phyloP scores from a whole-genome alignment of 1,140 invertebrate species.

The Lasioglossum baleicum region DNA sequence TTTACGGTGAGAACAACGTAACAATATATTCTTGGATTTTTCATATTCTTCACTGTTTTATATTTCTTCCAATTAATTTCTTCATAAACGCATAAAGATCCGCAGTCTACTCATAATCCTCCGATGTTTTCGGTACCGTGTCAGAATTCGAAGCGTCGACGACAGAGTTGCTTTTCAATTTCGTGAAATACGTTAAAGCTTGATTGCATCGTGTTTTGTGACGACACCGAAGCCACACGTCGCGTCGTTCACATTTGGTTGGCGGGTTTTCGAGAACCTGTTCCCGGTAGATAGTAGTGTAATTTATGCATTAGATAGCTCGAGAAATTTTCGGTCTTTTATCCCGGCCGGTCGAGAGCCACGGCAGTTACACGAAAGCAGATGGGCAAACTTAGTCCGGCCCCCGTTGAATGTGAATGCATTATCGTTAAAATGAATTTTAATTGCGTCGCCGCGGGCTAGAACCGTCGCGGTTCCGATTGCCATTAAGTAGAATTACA shows the following conservation, averaged over 20 bases:
- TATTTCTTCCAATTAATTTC: too few relatives aligned
- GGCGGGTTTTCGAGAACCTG: slow-evolving; percentile 2
- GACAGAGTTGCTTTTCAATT: background rate
- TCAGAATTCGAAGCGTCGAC: too few relatives aligned
- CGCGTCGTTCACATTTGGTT: slow-evolving; percentile 5
- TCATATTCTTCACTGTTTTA: too few relatives aligned
- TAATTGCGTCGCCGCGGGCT: background rate
- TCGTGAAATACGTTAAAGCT: background rate
- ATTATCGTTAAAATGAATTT: slow-evolving; percentile 18
- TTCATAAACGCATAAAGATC: too few relatives aligned
- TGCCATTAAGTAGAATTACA: background rate
- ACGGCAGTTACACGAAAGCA: background rate
- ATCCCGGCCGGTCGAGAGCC: background rate
- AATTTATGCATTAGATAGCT: slow-evolving; percentile 41
- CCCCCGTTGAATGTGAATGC: background rate
- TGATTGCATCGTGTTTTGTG: background rate
- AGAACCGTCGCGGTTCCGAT: background rate
- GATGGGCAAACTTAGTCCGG: slow-evolving; percentile 3
- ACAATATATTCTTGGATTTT: too few relatives aligned
- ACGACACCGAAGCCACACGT: background rate
- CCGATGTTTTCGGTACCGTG: too few relatives aligned
- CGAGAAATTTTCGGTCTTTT: slow-evolving; percentile 13
- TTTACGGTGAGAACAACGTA: too few relatives aligned
- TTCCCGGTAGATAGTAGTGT: slow-evolving; percentile 24
- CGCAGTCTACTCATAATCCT: too few relatives aligned